Conservation (phyloP, 2,888 invertebrate species). For the Zygogramma bicolorata region DNA sequence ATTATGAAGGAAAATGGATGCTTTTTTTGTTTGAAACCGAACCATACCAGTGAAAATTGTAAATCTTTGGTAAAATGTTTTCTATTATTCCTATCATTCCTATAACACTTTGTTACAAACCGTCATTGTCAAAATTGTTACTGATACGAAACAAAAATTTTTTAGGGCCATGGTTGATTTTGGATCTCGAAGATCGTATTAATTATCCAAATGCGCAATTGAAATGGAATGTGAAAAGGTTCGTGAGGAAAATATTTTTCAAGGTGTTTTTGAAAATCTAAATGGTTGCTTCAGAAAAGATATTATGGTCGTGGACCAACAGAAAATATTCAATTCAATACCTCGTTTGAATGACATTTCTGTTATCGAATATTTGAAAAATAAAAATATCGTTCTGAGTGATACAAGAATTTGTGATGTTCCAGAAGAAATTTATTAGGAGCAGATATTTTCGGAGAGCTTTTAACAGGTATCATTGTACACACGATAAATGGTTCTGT, state of each 20-base stretch:
- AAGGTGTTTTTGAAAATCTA: neutral
- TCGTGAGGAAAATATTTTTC: neutral
- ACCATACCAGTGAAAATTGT: neutral
- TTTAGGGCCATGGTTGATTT: conserved; percentile 8
- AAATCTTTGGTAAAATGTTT: conserved; percentile 2
- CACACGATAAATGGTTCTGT: neutral
- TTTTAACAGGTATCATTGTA: neutral
- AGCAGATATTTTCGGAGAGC: too few relatives aligned
- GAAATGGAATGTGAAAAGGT: neutral
- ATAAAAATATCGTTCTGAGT: neutral
- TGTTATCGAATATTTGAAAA: neutral
- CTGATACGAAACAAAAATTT: neutral
- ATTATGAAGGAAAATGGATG: too few relatives aligned
- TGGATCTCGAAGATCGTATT: conserved; percentile 5
- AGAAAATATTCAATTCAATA: neutral
- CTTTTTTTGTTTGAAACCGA: neutral
- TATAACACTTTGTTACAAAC: conserved; percentile 5
- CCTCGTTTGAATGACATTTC: neutral
- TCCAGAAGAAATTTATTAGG: neutral
- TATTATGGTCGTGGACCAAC: neutral
- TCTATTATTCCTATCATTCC: neutral
- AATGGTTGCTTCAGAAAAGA: neutral
- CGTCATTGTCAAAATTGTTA: neutral
- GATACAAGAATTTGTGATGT: neutral
- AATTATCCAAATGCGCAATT: neutral